phyloP scores from a whole-genome alignment of 2,888 invertebrate species.

The Cephus runcator region DNA sequence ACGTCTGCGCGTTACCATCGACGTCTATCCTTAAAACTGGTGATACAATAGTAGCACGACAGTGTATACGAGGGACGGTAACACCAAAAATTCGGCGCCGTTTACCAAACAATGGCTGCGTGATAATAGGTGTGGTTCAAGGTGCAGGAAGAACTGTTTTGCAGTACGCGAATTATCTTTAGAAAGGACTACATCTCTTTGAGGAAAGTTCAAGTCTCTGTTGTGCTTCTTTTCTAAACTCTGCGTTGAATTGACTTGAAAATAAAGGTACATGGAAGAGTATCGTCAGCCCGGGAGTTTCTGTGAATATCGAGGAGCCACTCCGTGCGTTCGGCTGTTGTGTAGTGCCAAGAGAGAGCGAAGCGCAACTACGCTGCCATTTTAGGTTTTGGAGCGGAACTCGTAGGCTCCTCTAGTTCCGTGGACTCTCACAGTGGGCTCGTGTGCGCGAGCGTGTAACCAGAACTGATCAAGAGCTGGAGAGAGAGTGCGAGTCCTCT shows the following conservation, averaged over 20 bases:
- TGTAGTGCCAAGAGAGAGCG: conserved; percentile 19
- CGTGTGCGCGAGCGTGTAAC: neutral
- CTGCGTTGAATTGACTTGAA: neutral
- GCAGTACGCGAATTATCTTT: neutral
- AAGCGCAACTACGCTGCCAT: conserved; percentile 35
- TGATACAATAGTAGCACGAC: neutral
- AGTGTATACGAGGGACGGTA: neutral
- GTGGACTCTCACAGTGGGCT: conserved; percentile 2
- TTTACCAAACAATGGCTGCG: conserved; percentile 15
- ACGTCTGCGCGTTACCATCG: neutral
- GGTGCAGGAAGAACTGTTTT: conserved; percentile 12
- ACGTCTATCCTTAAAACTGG: neutral
- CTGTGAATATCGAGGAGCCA: neutral
- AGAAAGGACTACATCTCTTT: neutral
- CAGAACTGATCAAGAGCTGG: neutral
- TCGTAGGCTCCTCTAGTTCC: neutral
- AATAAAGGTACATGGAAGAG: neutral
- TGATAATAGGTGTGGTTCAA: conserved; percentile 16
- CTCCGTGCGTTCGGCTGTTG: neutral
- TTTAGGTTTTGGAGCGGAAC: conserved; percentile 28
- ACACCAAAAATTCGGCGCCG: neutral
- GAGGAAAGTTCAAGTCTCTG: neutral
- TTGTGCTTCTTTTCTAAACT: neutral
- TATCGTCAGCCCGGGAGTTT: neutral
- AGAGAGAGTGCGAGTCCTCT: neutral